Evolutionary conservation across 2,797 vertebrate genomes (phyloP), one percentile per base, ranked within the genome.

Genomic region (Pseudochirops corinnae): DNA sequence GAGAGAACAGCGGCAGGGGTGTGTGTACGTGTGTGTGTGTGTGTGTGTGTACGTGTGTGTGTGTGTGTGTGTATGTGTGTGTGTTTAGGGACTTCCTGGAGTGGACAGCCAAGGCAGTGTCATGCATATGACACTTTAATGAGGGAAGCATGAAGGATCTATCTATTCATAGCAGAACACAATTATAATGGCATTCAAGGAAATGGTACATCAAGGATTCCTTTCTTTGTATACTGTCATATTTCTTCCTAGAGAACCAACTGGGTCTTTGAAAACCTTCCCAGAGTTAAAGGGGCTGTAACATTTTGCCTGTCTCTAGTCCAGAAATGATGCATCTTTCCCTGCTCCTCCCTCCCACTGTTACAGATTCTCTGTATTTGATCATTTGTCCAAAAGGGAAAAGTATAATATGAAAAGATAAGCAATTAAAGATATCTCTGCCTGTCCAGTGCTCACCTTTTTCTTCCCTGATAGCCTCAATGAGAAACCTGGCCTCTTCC

Each of bases 401-500:
- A 39, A 52, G 52, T 6, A 52, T 52, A 52, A 52, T 52, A 52
- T 52, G 52, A 52, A 52, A 52, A 6, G 52, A 52, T 52, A 39
- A 74, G 16, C 1, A 39, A 39, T 39, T 21, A 16, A 39, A 74
- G 18, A 18, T 9, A 2, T 39, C 33, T 67, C 67, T 74, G n/a
- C 2, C n/a, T 74, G n/a, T 7, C 7, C 18, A 74, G n/a, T 39
- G n/a, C 98, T 97, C 93, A 99, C 99, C 99, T 13, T 98, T 98
- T 18, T 98, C 97, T 0, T 98, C 97, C 55, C 95, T 0, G 0
- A 99, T 95, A 0, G 2, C 97, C 0, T 98, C 96, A 0, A 18
- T 16, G 0, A 99, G 98, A 93, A 10, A 97, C 0, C 0, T 5
- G n/a, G 97, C 98, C 74, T 99, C 99, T 33, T 99, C 98, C 56